These are phyloP conservation scores for Chrysocyon brachyurus DNA, from an alignment of 2,797 vertebrate species.

Conservation along the genomic window DNA sequence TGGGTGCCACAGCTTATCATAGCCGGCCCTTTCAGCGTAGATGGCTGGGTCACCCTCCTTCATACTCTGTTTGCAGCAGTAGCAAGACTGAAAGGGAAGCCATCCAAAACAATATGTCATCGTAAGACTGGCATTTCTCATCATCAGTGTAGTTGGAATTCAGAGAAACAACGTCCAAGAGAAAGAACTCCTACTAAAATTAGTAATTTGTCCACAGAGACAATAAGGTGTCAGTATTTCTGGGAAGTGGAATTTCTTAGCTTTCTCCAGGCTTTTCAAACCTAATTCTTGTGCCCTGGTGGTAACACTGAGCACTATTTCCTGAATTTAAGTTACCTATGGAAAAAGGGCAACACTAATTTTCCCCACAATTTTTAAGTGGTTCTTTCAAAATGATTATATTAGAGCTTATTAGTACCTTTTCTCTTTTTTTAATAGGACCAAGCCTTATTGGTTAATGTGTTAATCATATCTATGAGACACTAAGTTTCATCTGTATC, in stretches of 20 bases:
- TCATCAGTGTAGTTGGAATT: not conserved
- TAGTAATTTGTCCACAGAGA: not conserved
- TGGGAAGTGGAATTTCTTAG: not conserved
- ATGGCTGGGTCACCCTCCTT: conserved; percentile 95
- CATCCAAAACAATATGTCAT: conserved; percentile 38
- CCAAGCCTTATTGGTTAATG: not conserved
- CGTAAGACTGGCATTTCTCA: not conserved
- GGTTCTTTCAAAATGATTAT: not conserved
- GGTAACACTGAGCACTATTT: not conserved
- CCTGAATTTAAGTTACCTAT: not conserved
- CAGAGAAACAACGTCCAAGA: conserved; percentile 1
- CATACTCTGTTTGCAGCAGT: conserved; percentile 94
- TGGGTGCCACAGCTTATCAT: conserved; percentile 98
- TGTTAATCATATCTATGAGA: not conserved
- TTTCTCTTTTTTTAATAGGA: not conserved
- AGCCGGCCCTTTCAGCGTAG: conserved; percentile 96
- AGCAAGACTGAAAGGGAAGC: conserved; percentile 91
- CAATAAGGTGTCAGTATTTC: not conserved
- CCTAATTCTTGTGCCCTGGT: not conserved
- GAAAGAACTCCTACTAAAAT: not conserved
- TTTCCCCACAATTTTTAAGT: conserved; percentile 34
- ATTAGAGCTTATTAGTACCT: not conserved
- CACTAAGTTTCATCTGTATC: conserved; percentile 6
- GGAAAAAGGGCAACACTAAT: not conserved
- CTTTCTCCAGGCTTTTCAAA: not conserved